Conservation (phyloP, 2,888 invertebrate genomes). For the Plagodis pulveraria region DNA sequence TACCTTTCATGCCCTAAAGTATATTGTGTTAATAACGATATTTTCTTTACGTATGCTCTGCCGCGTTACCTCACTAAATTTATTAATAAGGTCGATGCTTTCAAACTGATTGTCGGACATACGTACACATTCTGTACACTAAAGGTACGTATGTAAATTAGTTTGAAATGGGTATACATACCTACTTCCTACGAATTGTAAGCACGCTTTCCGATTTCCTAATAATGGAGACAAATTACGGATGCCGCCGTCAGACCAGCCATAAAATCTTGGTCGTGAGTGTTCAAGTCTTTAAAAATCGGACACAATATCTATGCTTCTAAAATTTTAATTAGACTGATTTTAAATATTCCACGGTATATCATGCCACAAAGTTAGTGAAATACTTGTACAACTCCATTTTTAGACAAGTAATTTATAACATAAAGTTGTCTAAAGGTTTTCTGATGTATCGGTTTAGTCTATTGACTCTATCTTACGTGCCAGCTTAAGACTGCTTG, state of each 20-base stretch:
- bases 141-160: slow-evolving; percentile 13
- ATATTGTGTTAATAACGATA: no score
- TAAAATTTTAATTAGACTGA: slow-evolving; percentile 35
- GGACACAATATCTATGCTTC: slow-evolving; percentile 29
- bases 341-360: slow-evolving; percentile 5
- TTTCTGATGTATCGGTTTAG: background rate
- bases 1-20: background rate
- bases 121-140: background rate
- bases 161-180: slow-evolving; percentile 1
- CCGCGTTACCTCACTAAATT: no score
- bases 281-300: slow-evolving; percentile 28
- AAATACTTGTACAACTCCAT: no score
- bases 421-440: background rate
- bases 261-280: slow-evolving; percentile 39
- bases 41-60: no score
- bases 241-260: slow-evolving; percentile 33
- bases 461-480: slow-evolving; percentile 4
- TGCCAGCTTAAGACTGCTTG: slow-evolving; percentile 11
- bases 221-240: slow-evolving; percentile 34
- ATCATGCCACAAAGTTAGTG: slow-evolving; percentile 1
- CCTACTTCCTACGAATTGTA: slow-evolving; percentile 32
- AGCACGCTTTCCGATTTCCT: slow-evolving; percentile 18
- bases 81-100: no score
- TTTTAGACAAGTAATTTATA: background rate
- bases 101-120: no score